Conservation (phyloP, 2,113 vertebrate species). For the Alouatta palliata region DNA sequence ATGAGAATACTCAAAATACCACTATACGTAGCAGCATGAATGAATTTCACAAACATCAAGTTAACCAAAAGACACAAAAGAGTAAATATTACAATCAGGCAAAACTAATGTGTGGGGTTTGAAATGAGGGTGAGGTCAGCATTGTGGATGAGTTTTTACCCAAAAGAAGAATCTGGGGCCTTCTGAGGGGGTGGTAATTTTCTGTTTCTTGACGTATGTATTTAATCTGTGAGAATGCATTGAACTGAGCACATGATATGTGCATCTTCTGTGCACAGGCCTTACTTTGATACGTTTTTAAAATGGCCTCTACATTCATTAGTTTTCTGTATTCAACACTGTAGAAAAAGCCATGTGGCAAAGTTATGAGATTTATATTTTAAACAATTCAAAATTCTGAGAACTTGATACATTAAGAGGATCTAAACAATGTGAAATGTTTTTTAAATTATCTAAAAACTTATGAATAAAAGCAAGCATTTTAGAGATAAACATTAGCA, state of each 20-base stretch:
- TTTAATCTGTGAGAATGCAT: background rate
- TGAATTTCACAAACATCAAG: background rate
- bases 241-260: background rate
- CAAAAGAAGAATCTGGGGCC: background rate
- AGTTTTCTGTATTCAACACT: background rate
- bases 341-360: constrained; percentile 33
- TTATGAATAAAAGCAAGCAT: background rate
- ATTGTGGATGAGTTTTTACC: background rate
- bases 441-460: background rate
- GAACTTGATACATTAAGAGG: background rate
- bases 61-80: background rate
- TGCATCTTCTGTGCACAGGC: background rate
- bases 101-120: background rate
- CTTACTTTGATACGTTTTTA: background rate
- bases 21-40: background rate
- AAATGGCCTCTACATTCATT: background rate
- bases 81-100: background rate
- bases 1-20: background rate
- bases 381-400: background rate
- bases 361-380: constrained; percentile 27
- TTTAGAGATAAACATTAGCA: background rate
- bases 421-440: background rate
- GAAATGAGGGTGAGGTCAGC: background rate
- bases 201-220: background rate
- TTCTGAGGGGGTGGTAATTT: background rate